Evolutionary conservation across 2,113 vertebrate genomes (phyloP), one percentile per base, ranked within the genome.

Genomic region (Laticauda colubrina): DNA sequence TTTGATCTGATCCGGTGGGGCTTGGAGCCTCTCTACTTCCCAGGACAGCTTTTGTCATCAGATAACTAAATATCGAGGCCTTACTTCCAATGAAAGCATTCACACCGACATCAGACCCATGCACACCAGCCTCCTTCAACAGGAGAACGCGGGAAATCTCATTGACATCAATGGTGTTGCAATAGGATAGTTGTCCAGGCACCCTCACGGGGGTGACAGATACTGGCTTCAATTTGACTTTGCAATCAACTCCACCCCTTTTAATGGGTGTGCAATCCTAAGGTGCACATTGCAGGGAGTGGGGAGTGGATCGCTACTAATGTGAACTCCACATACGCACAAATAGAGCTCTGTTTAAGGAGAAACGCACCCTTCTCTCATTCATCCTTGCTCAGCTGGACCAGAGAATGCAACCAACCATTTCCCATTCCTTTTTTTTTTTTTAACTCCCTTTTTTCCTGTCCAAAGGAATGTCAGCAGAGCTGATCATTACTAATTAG

Each of bases 401-500:
- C 90, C 18, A 21, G 11, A 1, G 54, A 69, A 61, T 61, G 81
- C 75, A 86, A 86, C 56, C 55, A 24, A 48, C 34, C 86, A 0
- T 0, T 51, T 53, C 88, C 2, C 2, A 4, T 23, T 43, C 87
- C 87, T 21, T 24, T 4, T 4, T 21, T 14, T 9, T 26, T 61
- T 3, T 59, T 9, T 24, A 24, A 24, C n/a, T 89, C 53, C 87
- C 86, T 26, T 7, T 3, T 5, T 56, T 53, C 59, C 26, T 48
- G 24, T 48, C 87, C 29, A 56, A 64, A 91, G 87, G 91, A 92
- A 90, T 8, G 43, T 20, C 1, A 64, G 75, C 0, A 14, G 34
- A 92, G 94, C 48, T 89, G 94, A 69, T 45, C 89, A 8, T n/a
- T 4, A 1, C 57, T 91, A 69, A 34, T 92, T 29, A 3, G 55